Evolutionary conservation across 1,140 invertebrate species (phyloP), one percentile per base, ranked within the genome.

Genomic region (Ceratosolen fusciceps): DNA sequence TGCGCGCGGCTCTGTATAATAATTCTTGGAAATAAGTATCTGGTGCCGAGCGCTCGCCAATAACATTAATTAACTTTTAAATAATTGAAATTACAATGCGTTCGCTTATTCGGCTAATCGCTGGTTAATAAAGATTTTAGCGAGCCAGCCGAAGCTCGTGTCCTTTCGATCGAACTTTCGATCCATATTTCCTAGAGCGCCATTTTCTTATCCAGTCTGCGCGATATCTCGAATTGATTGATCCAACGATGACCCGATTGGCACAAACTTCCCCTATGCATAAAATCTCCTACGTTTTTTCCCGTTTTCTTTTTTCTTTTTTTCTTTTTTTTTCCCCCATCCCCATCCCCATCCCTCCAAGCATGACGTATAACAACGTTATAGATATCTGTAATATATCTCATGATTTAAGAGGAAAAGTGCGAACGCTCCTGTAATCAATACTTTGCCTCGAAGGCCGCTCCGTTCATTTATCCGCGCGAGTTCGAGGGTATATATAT

Each of bases 341-440:
- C n/a, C n/a, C 19, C n/a, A n/a, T n/a, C n/a, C n/a, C 19, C 34
- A 62, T 62, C 58, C 3, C 10, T 37, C 31, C 31, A 65, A 62
- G 37, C 31, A 37, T 21, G 60, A 65, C n/a, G n/a, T 37, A 24
- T 65, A 65, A 65, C 9, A 65, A 65, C 9, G 37, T 65, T 37
- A 37, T 65, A 65, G 34, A 65, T 65, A 7, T 4, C 31, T 37
- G 34, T 21, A 65, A 65, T 65, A 65, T 65, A n/a, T 37, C 60
- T 65, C n/a, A 65, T 65, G 37, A 65, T 65, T 65, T 37, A 65
- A 65, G 58, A n/a, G n/a, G n/a, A 19, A 62, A 62, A 62, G 60
- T 65, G 31, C n/a, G 60, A 65, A 37, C 19, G 37, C n/a, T 65
- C 31, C 37, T 37, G 31, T 37, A 65, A 37, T 37, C 34, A 16